Base-by-base conservation (phyloP, 2,888 invertebrate genomes). In the Acronicta alni region DNA sequence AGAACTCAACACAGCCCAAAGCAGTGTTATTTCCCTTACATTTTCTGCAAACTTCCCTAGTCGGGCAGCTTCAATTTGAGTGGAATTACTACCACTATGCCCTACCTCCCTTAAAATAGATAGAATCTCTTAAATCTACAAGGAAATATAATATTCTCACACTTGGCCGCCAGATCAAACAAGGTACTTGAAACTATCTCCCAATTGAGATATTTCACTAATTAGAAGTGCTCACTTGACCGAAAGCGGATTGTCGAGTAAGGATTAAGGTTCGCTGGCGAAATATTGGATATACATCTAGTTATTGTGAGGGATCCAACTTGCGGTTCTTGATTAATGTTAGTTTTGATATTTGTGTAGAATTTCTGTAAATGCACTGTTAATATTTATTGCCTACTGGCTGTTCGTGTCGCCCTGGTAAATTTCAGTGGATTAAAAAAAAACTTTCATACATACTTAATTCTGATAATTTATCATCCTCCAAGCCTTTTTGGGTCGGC, bases 191-290 rank as follows among this genome's bases (percentile, higher is more conserved):
- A 75, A 80, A 77, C 75, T 72, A 76, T 77, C 75, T 68, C 58
- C 87, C 88, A 88, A 89, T 89, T 88, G 88, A 85, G 85, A 83
- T 83, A 81, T 86, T 83, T 77, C 73, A 70, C 86, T 88, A 85
- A 89, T 88, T 87, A 87, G 76, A 63, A 72, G 74, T 66, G 79
- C 71, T 80, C 87, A 81, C 83, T 87, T 89, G 85, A 87, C 87
- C 87, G 78, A 79, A 58, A 58, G 49, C 43, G 56, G 59, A 66
- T 72, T 57, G 56, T 59, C 12, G 64, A 52, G 38, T 66, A 73
- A 75, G 75, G 81, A 66, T 67, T 57, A 35, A 38, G 48, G 32
- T 46, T 37, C 69, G 75, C 63, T 53, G 23, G 30, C 20, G 37
- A 48, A 38, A 15, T 17, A 42, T 55, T n/a, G 1, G 35, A n/a